Evolutionary conservation across 64 coral and sea anemone species (phyloP).

Genomic region (Montipora efflorescens): DNA sequence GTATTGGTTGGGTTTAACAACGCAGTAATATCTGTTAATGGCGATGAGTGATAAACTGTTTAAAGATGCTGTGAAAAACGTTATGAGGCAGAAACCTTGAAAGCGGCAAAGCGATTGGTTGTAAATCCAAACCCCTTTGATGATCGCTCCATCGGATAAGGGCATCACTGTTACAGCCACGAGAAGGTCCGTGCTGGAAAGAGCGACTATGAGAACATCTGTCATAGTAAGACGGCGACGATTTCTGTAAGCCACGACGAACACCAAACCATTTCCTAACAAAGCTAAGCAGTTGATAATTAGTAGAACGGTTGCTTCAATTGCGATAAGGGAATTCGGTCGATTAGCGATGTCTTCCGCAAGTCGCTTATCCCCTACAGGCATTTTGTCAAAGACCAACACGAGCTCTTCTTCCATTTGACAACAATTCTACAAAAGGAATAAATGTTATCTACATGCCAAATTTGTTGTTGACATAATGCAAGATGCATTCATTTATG

Average conservation of each 20-base stretch:
- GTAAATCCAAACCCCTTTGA: conserved; percentile 69
- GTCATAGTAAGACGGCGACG: conserved; percentile 67
- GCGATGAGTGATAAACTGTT: conserved; percentile 81
- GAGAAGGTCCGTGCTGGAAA: conserved; percentile 68
- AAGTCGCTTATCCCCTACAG: not conserved
- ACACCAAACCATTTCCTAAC: conserved; percentile 70
- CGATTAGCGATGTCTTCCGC: conserved; percentile 2
- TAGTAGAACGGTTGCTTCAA: conserved; percentile 67
- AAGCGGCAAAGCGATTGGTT: conserved; percentile 29
- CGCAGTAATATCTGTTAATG: conserved; percentile 84
- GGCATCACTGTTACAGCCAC: conserved; percentile 70
- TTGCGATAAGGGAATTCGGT: conserved; percentile 20
- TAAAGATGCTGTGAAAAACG: conserved; percentile 73
- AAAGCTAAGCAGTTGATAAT: conserved; percentile 65
- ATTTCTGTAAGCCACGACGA: conserved; percentile 72
- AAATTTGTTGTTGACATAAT: too few species aligned
- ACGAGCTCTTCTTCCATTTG: too few species aligned
- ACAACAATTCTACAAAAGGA: too few species aligned
- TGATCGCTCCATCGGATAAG: conserved; percentile 51
- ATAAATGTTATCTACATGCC: too few species aligned
- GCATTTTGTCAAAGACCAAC: not conserved
- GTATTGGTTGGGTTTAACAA: conserved; percentile 85
- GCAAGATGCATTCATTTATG: too few species aligned
- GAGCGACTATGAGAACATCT: conserved; percentile 72
- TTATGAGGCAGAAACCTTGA: conserved; percentile 30